Base-by-base conservation (phyloP, 37 sponge, comb jelly and placozoan genomes). In the Agelas oroides region DNA sequence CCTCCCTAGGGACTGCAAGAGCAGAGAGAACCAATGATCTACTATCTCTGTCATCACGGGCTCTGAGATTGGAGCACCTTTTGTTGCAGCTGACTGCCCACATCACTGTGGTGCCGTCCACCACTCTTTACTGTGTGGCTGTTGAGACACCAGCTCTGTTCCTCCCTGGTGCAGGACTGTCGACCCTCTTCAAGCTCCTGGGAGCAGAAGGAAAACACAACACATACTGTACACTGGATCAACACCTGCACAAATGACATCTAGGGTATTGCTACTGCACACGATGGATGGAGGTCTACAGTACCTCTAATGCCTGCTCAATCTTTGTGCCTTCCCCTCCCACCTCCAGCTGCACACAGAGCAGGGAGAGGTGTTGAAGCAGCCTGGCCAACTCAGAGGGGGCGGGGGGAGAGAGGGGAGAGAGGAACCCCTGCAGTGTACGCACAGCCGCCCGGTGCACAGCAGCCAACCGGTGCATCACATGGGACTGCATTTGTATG, bases 401-500 rank as follows among this genome's bases (percentile, higher is more conserved):
- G 14, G 53, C 12, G 39, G 28, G 32, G 2, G 39, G n/a, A 36
- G 11, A 23, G 5, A 28, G 52, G 27, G 73, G 58, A 37, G 55
- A 63, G n/a, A 52, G 30, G 59, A 46, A 70, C 36, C 33, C 46
- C 36, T 90, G 90, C 8, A 90, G 90, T 19, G 76, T 79, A 1
- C 90, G 33, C 5, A 84, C 33, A 46, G 85, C 85, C 64, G 85
- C 67, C 34, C 85, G 61, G 52, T 79, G 86, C 25, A 76, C 76
- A 6, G 85, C 59, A 36, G 90, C 85, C 23, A 90, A 37, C 68
- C 56, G 52, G n/a, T 75, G 57, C 69, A 90, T 37, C 15, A 71
- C 63, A 0, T 21, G 28, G 56, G 73, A 71, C 90, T 84, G 54
- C n/a, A n/a, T n/a, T n/a, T n/a, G 13, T 11, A 21, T 0, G 24